A percentile compares a stretch with the other conserved stretches of the same genome.
phyloP scores from a whole-genome alignment of 2,113 vertebrate genomes.

The Podarcis muralis region DNA sequence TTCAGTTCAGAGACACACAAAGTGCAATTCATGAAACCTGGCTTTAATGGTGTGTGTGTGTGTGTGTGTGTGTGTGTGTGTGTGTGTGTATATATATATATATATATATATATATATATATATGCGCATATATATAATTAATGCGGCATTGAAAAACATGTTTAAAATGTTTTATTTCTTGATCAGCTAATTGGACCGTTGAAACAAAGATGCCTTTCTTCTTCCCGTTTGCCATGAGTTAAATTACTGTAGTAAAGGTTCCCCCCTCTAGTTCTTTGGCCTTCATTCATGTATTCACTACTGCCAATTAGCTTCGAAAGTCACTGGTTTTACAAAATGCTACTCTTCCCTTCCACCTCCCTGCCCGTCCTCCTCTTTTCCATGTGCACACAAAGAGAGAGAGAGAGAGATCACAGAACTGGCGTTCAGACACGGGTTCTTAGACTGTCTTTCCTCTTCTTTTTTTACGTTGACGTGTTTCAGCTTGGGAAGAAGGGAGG shows the following conservation, averaged over 20 bases:
- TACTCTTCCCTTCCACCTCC: slow-evolving; percentile 54
- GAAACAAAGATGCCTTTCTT: slow-evolving; percentile 84
- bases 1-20: slow-evolving; percentile 71
- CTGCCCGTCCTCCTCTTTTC: neutral
- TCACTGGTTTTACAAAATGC: slow-evolving; percentile 76
- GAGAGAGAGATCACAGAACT: slow-evolving; percentile 76
- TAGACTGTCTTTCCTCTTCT: slow-evolving; percentile 57
- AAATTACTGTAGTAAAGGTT: slow-evolving; percentile 78
- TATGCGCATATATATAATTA: slow-evolving; percentile 75
- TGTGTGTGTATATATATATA: too few species aligned
- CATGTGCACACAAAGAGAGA: neutral
- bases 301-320: slow-evolving; percentile 82
- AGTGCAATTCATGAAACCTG: slow-evolving; percentile 74
- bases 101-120: too few species aligned
- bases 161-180: slow-evolving; percentile 81
- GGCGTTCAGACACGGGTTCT: slow-evolving; percentile 75
- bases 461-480: slow-evolving; percentile 75
- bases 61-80: neutral
- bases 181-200: slow-evolving; percentile 79
- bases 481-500: slow-evolving; percentile 75
- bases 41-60: slow-evolving; percentile 70
- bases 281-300: slow-evolving; percentile 70
- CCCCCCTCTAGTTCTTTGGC: slow-evolving; percentile 72
- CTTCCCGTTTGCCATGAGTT: slow-evolving; percentile 65
- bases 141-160: slow-evolving; percentile 77